Evolutionary conservation across 1,140 invertebrate species (phyloP).

Genomic region (Drosophila melanica): DNA sequence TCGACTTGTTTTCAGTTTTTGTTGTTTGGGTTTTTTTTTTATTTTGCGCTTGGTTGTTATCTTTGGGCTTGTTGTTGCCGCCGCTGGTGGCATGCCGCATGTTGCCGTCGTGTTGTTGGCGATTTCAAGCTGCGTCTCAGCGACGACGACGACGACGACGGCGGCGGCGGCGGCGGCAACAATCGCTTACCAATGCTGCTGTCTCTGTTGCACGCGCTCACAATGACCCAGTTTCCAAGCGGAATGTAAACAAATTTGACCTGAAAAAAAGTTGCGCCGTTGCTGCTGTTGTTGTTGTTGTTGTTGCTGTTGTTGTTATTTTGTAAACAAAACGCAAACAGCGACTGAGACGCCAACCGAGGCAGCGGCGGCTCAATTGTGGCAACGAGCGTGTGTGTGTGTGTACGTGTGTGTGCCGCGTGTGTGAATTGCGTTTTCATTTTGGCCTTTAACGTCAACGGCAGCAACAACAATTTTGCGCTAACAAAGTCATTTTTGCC

Average conservation of each 20-base stretch:
- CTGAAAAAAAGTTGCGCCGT: conserved; percentile 65
- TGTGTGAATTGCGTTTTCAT: conserved; percentile 63
- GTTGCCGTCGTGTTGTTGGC: conserved; percentile 49
- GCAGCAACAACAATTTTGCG: conserved; percentile 41
- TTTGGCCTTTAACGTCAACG: conserved; percentile 51
- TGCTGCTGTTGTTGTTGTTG: conserved; percentile 18
- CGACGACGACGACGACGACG: conserved; percentile 5
- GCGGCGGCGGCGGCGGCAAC: conserved; percentile 34
- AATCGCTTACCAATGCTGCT: conserved; percentile 51
- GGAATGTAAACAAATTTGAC: conserved; percentile 83
- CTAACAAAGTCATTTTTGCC: conserved; percentile 66
- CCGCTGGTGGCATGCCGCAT: conserved; percentile 70
- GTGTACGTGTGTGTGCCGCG: conserved; percentile 25
- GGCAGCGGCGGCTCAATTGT: conserved; percentile 48
- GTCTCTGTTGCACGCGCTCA: conserved; percentile 63
- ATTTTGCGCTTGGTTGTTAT: conserved; percentile 27
- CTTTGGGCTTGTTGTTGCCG: conserved; percentile 18
- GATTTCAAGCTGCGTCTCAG: conserved; percentile 61
- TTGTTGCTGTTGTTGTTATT: conserved; percentile 52
- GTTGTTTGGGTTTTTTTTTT: conserved; percentile 4
- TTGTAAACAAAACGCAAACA: conserved; percentile 72
- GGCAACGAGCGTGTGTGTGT: conserved; percentile 24
- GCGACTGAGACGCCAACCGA: conserved; percentile 43
- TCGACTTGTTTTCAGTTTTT: background rate
- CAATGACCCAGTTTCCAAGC: conserved; percentile 80